Base-by-base conservation (phyloP, 2,113 vertebrate genomes). In the Mus spicilegus region DNA sequence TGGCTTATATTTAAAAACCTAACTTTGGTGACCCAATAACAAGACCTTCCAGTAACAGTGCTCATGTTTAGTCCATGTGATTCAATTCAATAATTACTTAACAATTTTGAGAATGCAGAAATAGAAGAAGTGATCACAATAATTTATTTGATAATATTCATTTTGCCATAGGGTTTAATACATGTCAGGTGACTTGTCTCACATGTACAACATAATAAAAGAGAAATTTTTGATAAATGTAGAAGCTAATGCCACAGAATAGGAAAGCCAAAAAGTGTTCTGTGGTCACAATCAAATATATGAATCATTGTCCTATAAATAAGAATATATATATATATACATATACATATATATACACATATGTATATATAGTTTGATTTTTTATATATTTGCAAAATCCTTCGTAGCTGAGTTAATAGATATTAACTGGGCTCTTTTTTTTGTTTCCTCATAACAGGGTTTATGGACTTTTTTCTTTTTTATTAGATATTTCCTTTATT, bases 161-260 rank as follows among this genome's bases (percentile, higher is more conserved):
- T 30, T 76, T 93, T 30, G 3, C 87, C 88, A 58, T 92, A 91
- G 17, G 91, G 10, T 61, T 88, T 82, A 89, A 93, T 36, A 73
- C 63, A 88, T 89, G 92, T 94, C 46, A 67, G 85, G 56, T 87
- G 26, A 75, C 1, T 69, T 91, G 73, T 80, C 19, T 61, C 42
- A 22, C 24, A 54, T 30, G 3, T 22, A 54, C 17, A 81, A 91
- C 3, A 42, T 63, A 19, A 20, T 88, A 67, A 91, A 91, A 58
- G 36, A 49, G 7, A 78, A 33, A 51, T 51, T 58, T 46, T 61
- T 6, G 30, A 13, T 80, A 75, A 86, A 1, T 39, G 76, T 33
- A 91, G 63, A 89, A 87, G 28, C 30, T 94, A 95, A 89, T 96
- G 39, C 22, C 22, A 86, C 13, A 73, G 20, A 95, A 81, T 85